Base-by-base conservation (phyloP, 2,888 invertebrate species). In the Phania funesta region DNA sequence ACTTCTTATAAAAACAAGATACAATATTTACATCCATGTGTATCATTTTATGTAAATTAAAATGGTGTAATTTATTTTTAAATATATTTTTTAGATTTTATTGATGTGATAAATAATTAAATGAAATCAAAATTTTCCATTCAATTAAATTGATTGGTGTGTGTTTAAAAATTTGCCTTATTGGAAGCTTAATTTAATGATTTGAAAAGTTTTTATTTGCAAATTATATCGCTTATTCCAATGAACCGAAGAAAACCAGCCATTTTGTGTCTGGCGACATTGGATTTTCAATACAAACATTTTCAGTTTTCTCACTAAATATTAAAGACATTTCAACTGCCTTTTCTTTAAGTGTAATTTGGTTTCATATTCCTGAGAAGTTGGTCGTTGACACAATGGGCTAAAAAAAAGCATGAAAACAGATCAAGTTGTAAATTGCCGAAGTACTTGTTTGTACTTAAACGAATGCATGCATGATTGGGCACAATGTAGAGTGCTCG, bases 131-230 rank as follows among this genome's bases (percentile, higher is more conserved):
- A 76, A 50, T 68, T 65, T 74, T 52, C 80, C 70, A 83, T 62
- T 82, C 83, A 80, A 83, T 83, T 84, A 18, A 16, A 67, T 22
- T 26, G 44, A 44, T 76, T 60, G 44, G 52, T 76, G 67, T 67
- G 44, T 68, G 48, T 44, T 44, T 32, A 22, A 50, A 75, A 54
- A 73, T 46, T 50, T 64, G 68, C 77, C 75, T 75, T 65, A 20
- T 80, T 38, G 71, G 44, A 74, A 83, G 64, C 78, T 78, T 32
- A 48, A 71, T 71, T 78, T 26, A 64, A 32, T 78, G 38, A 68
- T 54, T 68, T 68, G 18, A 54, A 54, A 20, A 9, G 7, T 62
- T 80, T 80, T 68, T 48, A 65, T 64, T 78, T 78, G 71, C 56
- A 41, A 70, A 18, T 44, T 68, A 50, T 56, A 38, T 44, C 3